A percentile compares a stretch with the other conserved stretches of the same genome.
These are phyloP conservation scores for Acrobasis suavella DNA, from an alignment of 2,888 invertebrate genomes.

Conservation along the genomic window DNA sequence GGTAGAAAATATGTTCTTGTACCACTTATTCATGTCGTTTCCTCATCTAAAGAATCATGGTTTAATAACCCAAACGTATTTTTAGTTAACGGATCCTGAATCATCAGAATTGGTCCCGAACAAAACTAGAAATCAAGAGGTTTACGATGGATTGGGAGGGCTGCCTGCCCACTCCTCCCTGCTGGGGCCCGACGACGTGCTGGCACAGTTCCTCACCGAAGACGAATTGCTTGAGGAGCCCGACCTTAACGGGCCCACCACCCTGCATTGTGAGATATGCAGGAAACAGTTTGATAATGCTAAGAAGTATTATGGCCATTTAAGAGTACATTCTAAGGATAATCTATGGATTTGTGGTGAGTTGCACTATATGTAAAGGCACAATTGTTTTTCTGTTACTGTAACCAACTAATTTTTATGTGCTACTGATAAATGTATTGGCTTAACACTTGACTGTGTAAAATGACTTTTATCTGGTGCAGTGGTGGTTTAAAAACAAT, in stretches of 20 bases:
- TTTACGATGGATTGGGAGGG: conserved; percentile 56
- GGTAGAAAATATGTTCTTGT: no score
- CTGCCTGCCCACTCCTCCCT: conserved; percentile 54
- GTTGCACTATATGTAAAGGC: conserved; percentile 26
- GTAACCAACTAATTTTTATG: no score
- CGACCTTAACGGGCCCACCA: conserved; percentile 71
- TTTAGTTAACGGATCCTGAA: conserved; percentile 65
- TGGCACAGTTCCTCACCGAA: conserved; percentile 69
- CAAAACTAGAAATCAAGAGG: conserved; percentile 48
- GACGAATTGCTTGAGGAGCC: conserved; percentile 73
- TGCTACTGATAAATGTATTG: no score
- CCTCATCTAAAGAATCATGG: no score
- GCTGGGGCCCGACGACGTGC: conserved; percentile 62
- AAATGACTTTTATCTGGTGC: no score
- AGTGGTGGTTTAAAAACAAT: no score
- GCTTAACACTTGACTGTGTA: no score
- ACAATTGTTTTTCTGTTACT: no score
- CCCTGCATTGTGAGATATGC: conserved; percentile 73
- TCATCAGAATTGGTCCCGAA: conserved; percentile 52
- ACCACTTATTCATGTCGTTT: no score
- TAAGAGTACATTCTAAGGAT: conserved; percentile 73
- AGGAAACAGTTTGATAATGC: conserved; percentile 73
- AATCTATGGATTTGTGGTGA: conserved; percentile 74
- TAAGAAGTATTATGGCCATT: conserved; percentile 74
- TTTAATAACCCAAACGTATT: neutral